phyloP scores from a whole-genome alignment of 2,888 invertebrate genomes.

The Hypsopygia costalis region DNA sequence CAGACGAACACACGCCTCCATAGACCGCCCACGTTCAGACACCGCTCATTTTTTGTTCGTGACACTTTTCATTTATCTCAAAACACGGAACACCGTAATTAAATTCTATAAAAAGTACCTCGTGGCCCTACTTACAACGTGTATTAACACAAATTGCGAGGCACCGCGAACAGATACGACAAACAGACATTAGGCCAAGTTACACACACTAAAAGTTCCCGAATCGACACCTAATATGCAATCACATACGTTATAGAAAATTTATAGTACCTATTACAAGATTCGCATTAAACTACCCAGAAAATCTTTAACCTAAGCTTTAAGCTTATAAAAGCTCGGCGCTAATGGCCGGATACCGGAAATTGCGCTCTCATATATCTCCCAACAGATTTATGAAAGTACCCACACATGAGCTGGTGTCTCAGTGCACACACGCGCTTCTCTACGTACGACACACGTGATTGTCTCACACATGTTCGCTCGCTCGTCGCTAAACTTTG shows the following conservation, averaged over 20 bases:
- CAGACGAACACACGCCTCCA: constrained; percentile 26
- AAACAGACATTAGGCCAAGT: constrained; percentile 75
- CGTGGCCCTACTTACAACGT: too few species aligned
- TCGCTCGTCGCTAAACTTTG: constrained; percentile 56
- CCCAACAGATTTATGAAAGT: constrained; percentile 94
- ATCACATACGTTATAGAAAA: constrained; percentile 80
- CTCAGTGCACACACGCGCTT: constrained; percentile 56
- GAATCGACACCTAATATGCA: constrained; percentile 79
- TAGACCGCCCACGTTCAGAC: constrained; percentile 54
- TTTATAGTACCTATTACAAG: constrained; percentile 81
- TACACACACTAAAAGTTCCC: constrained; percentile 78
- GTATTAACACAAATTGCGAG: constrained; percentile 5
- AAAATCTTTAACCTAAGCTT: constrained; percentile 81
- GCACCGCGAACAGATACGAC: constrained; percentile 32
- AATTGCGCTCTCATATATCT: constrained; percentile 95
- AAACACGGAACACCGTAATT: constrained; percentile 24
- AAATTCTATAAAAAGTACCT: constrained; percentile 15
- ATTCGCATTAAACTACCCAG: constrained; percentile 81
- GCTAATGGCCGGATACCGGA: constrained; percentile 94
- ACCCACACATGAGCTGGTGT: constrained; percentile 81
- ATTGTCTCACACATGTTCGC: constrained; percentile 34
- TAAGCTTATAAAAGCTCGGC: constrained; percentile 84
- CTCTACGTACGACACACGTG: constrained; percentile 26
- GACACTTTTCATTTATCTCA: constrained; percentile 37
- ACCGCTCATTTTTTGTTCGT: constrained; percentile 77